Percentiles rank a stretch among this genome's conserved stretches.
phyloP scores from a whole-genome alignment of 2,113 vertebrate genomes.

The Ellobius talpinus region DNA sequence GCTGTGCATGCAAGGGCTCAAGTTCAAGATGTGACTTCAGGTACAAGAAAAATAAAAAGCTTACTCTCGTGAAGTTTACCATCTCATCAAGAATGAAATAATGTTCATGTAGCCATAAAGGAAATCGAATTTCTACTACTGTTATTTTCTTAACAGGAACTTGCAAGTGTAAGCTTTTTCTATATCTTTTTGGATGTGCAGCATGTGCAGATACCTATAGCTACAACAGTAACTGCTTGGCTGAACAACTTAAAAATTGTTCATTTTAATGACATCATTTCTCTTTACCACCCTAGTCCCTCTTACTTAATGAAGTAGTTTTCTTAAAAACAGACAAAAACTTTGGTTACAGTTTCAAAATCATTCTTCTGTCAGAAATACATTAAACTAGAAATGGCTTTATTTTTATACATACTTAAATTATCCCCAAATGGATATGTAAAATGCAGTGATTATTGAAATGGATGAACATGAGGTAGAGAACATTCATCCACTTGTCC shows the following conservation, averaged over 20 bases:
- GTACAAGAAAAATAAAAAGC: conserved; percentile 46
- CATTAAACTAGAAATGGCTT: conserved; percentile 55
- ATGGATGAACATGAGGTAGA: conserved; percentile 72
- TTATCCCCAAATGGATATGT: conserved; percentile 72
- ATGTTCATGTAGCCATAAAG: not conserved
- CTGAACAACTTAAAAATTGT: conserved; percentile 54
- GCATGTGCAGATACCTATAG: conserved; percentile 22
- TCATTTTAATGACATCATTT: conserved; percentile 65
- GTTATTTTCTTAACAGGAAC: conserved; percentile 64
- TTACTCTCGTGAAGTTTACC: conserved; percentile 55
- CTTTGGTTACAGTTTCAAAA: conserved; percentile 71
- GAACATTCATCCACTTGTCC: conserved; percentile 65
- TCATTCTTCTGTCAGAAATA: conserved; percentile 69
- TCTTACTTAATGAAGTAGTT: conserved; percentile 73
- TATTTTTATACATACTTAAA: conserved; percentile 72
- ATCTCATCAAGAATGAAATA: conserved; percentile 61
- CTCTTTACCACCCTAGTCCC: conserved; percentile 32
- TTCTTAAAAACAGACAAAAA: conserved; percentile 72
- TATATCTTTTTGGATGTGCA: conserved; percentile 20
- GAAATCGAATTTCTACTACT: conserved; percentile 48
- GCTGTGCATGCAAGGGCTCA: conserved; percentile 41
- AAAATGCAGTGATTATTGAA: conserved; percentile 75
- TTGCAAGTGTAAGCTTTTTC: conserved; percentile 53
- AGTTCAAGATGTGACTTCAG: conserved; percentile 49
- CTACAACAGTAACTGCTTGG: conserved; percentile 53